Evolutionary conservation across 2,888 invertebrate genomes (phyloP), one percentile per base, ranked within the genome.

Genomic region (Conomelus anceps): DNA sequence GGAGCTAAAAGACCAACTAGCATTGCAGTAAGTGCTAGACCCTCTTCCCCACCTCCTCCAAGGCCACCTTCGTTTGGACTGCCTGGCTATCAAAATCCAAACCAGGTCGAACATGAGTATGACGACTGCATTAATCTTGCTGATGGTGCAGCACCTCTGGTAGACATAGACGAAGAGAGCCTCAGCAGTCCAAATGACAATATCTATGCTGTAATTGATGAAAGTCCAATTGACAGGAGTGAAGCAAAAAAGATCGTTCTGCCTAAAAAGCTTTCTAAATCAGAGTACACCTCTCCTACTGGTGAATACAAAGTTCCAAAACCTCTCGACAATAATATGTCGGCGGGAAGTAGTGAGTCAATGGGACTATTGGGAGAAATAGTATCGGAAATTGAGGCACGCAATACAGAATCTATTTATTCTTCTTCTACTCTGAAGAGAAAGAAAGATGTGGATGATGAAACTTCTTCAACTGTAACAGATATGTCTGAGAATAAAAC

Each of bases 191-290:
- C 93, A 87, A 93, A 93, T 22, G 97, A 97, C 92, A 97, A 97
- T 92, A 98, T 98, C 91, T 98, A 98, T 92, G 97, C 97, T 0
- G 96, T 97, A 0, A 98, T 98, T 88, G 97, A 98, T 92, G 98
- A 98, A 92, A 95, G 95, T 41, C 95, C 96, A 0, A 94, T 95
- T 0, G 86, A 91, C 90, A 86, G 91, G 91, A 20, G 93, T 93
- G 0, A 93, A 93, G 0, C 92, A 94, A 22, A 89, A 88, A 90
- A 89, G 84, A 89, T 87, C 23, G 29, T 93, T 93, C 0, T 91
- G 92, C 26, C 90, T 3, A 93, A 93, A 26, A 92, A 92, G 34
- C 92, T 92, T 89, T 63, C 63, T 6, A 63, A 63, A 63, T 63
- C 63, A 20, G 93, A 93, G 86, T 94, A 94, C 91, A 93, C 94